Percentiles rank a stretch among this genome's conserved stretches.
These are phyloP conservation scores for Xenopus petersii DNA, from an alignment of 2,797 vertebrate genomes.

Conservation along the genomic window DNA sequence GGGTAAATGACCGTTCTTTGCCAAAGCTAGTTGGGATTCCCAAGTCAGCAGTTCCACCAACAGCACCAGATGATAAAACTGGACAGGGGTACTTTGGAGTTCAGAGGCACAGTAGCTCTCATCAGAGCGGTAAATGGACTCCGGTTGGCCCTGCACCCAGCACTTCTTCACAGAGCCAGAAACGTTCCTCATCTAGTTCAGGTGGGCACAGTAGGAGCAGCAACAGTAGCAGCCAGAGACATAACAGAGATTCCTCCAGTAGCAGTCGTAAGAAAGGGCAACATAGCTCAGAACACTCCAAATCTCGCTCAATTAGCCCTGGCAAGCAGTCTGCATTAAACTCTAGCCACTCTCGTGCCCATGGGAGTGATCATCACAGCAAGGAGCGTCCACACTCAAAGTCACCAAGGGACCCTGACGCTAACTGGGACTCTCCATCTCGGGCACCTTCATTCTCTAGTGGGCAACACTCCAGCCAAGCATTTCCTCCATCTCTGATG, in stretches of 20 bases:
- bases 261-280: constrained; percentile 86
- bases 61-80: constrained; percentile 78
- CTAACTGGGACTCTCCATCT: constrained; percentile 96
- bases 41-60: no score
- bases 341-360: constrained; percentile 81
- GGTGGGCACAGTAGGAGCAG: constrained; percentile 71
- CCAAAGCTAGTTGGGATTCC: constrained; percentile 77
- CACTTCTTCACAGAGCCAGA: constrained; percentile 84
- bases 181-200: constrained; percentile 75
- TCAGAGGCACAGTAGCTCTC: constrained; percentile 75
- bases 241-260: constrained; percentile 77
- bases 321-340: constrained; percentile 72
- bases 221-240: constrained; percentile 76
- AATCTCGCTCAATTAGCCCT: constrained; percentile 86
- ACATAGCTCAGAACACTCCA: constrained; percentile 90
- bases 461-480: constrained; percentile 86
- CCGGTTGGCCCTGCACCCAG: constrained; percentile 87
- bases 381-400: constrained; percentile 92
- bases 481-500: constrained; percentile 94
- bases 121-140: constrained; percentile 96
- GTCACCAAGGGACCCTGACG: constrained; percentile 89
- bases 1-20: constrained; percentile 86
- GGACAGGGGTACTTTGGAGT: constrained; percentile 80
- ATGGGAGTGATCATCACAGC: constrained; percentile 83
- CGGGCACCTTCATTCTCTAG: constrained; percentile 85